Percentiles rank a stretch among this genome's conserved stretches.
Evolutionary conservation across 2,888 invertebrate species (phyloP).

Genomic region (Drosophila paramelanica): DNA sequence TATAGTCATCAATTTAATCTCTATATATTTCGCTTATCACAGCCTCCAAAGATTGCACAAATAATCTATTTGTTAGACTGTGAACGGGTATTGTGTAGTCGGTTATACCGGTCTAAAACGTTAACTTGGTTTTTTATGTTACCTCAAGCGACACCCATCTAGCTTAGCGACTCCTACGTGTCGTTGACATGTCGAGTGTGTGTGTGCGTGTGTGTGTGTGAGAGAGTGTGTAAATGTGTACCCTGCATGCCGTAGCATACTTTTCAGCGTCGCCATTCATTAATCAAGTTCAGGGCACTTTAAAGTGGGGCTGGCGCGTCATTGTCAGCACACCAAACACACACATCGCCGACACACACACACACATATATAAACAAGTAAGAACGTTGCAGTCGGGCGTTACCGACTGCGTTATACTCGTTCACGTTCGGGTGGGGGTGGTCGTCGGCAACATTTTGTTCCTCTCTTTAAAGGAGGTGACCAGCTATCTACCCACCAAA

Average conservation of each 20-base stretch:
- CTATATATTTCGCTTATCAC: too few relatives aligned
- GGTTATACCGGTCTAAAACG: neutral
- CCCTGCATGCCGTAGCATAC: slow-evolving; percentile 64
- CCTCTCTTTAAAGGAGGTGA: too few relatives aligned
- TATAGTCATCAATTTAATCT: too few relatives aligned
- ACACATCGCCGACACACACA: slow-evolving; percentile 4
- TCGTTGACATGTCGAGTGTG: slow-evolving; percentile 70
- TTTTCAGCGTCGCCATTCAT: slow-evolving; percentile 73
- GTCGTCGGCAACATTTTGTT: too few relatives aligned
- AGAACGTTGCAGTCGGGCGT: too few relatives aligned
- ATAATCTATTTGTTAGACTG: too few relatives aligned
- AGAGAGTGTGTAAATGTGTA: slow-evolving; percentile 29
- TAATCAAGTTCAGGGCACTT: slow-evolving; percentile 79
- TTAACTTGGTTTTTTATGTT: slow-evolving; percentile 14
- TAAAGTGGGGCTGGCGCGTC: slow-evolving; percentile 65
- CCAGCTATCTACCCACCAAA: too few relatives aligned
- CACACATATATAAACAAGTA: too few relatives aligned
- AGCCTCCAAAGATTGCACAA: too few relatives aligned
- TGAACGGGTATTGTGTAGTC: slow-evolving; percentile 2
- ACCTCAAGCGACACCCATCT: slow-evolving; percentile 25
- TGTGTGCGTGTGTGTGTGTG: slow-evolving; percentile 16
- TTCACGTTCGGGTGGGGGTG: too few relatives aligned
- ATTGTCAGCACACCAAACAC: slow-evolving; percentile 35
- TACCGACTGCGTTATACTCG: too few relatives aligned
- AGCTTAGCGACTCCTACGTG: slow-evolving; percentile 38